A percentile compares a stretch with the other conserved stretches of the same genome.
Conservation (phyloP, 2,113 vertebrate species). For the Solenodon paradoxus region DNA sequence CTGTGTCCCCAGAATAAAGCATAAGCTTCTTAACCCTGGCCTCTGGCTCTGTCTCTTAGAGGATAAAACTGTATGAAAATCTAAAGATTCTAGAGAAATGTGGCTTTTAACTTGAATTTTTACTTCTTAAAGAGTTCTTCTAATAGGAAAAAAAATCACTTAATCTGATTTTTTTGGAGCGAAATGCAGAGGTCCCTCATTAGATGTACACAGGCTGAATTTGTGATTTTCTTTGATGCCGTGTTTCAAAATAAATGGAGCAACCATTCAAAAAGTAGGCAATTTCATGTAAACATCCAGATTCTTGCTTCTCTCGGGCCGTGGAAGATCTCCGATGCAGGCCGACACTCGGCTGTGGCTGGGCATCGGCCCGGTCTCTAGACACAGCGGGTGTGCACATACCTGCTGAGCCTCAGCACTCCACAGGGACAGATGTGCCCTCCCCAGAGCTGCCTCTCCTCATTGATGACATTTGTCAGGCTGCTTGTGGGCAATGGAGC, state of each 20-base stretch:
- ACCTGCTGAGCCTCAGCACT: background rate
- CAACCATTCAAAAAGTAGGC: background rate
- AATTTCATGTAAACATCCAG: background rate
- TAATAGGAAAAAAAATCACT: background rate
- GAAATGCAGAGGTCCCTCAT: background rate
- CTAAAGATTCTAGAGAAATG: background rate
- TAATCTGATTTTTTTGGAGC: background rate
- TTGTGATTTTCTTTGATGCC: background rate
- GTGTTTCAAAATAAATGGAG: background rate
- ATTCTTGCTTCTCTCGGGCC: background rate
- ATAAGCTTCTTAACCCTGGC: background rate
- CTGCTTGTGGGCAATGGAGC: background rate
- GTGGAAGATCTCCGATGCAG: background rate
- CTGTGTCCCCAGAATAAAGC: background rate
- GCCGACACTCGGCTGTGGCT: background rate
- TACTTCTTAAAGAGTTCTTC: background rate
- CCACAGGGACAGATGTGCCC: background rate
- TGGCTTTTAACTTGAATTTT: background rate
- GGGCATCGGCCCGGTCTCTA: background rate
- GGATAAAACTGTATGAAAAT: background rate
- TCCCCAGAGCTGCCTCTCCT: background rate
- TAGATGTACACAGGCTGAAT: background rate
- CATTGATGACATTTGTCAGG: background rate
- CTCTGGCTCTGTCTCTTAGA: background rate
- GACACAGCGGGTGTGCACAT: rapidly evolving